Evolutionary conservation across 2,113 vertebrate species (phyloP).

Genomic region (Etheostoma cragini): DNA sequence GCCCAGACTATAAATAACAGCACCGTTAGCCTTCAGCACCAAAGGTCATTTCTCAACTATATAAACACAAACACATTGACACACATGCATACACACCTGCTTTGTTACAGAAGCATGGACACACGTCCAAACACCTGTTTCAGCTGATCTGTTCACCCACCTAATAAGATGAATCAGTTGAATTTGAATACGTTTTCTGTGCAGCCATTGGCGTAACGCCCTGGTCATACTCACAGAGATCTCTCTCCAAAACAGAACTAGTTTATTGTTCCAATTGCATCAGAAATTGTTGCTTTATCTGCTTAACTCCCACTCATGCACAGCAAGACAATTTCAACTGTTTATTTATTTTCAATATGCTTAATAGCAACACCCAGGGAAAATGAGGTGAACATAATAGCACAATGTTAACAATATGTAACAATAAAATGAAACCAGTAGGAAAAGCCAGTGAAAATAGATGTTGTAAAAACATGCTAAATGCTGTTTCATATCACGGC

Average conservation of each 20-base stretch:
- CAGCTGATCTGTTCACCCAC: slow-evolving; percentile 8
- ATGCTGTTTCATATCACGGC: slow-evolving; percentile 4
- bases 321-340: slow-evolving; percentile 5
- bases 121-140: slow-evolving; percentile 7
- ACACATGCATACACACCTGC: slow-evolving; percentile 19
- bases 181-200: slow-evolving; percentile 3
- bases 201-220: background rate
- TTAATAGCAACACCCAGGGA: background rate
- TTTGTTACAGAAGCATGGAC: slow-evolving; percentile 1
- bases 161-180: slow-evolving; percentile 1
- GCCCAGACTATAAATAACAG: slow-evolving; percentile 65
- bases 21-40: slow-evolving; percentile 46
- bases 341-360: slow-evolving; percentile 25
- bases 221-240: background rate
- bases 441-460: background rate
- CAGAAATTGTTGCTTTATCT: slow-evolving; percentile 25
- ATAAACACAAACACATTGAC: slow-evolving; percentile 27
- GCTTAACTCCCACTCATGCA: slow-evolving; percentile 20
- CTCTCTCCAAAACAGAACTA: background rate
- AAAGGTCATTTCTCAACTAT: slow-evolving; percentile 60
- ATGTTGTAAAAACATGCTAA: slow-evolving; percentile 7
- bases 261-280: slow-evolving; percentile 23
- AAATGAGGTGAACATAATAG: slow-evolving; percentile 14
- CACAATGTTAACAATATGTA: background rate
- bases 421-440: background rate